Base-by-base conservation (phyloP, 1,140 invertebrate species). In the Drosophila willistoni region DNA sequence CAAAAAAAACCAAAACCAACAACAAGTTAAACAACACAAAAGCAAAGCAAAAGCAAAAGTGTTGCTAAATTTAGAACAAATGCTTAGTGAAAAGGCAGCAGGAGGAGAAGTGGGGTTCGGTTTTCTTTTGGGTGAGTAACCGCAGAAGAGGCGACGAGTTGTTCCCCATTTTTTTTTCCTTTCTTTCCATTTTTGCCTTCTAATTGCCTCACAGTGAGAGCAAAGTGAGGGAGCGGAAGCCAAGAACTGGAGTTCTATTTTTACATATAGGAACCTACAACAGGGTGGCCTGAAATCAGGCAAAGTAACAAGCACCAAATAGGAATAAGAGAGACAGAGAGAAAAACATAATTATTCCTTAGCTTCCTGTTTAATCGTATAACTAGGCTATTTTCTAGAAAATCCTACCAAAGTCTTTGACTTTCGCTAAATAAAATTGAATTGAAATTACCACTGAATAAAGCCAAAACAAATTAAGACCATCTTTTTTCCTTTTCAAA, bases 61-160 rank as follows among this genome's bases (percentile, higher is more conserved):
- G 83, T 62, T 75, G 76, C 82, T 85, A 85, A 79, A 85, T 82
- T 87, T 85, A 85, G 79, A 85, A 61, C 74, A 67, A 81, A 68
- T 66, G 39, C 63, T 61, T 66, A 67, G 44, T 56, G 12, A 1
- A 12, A 9, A 2, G 22, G 3, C 59, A 42, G 7, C 14, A 25
- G 36, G 13, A 41, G 47, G 25, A 29, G 19, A 51, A 17, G 19
- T 12, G 39, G 64, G 14, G 57, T 51, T 51, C 44, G 9, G n/a
- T 5, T 51, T 10, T 73, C 65, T 59, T 68, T 66, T 47, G 76
- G 83, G 77, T 87, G 82, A 85, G 73, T 87, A 85, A 87, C 82
- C 82, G 81, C 82, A 86, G 60, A 71, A 70, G 71, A 65, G 33
- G 39, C 5, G 57, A 33, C 19, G 47, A 33, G 34, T 22, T 51